These are phyloP conservation scores for Notothenia coriiceps DNA, from an alignment of 2,113 vertebrate species.

Conservation along the genomic window DNA sequence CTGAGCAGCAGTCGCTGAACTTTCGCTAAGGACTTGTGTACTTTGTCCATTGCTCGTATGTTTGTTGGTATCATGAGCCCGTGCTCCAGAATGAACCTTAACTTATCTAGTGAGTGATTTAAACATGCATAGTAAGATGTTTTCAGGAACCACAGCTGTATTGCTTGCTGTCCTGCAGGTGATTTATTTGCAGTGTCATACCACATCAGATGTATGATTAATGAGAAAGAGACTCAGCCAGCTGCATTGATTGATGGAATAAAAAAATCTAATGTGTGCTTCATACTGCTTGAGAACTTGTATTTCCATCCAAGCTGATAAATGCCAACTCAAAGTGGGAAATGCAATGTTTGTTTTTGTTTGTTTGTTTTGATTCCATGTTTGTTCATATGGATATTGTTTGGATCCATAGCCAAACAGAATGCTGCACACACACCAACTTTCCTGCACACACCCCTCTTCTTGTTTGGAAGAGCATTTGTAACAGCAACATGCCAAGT, in stretches of 20 bases:
- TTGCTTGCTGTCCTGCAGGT: not conserved
- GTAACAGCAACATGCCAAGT: slow-evolving; percentile 3
- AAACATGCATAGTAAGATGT: not conserved
- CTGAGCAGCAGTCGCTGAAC: no score
- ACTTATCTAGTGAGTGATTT: not conserved
- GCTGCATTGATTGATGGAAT: not conserved
- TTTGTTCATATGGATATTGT: not conserved
- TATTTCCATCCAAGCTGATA: not conserved
- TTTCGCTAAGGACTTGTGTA: no score
- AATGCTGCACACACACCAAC: not conserved
- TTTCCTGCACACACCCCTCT: not conserved
- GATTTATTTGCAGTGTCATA: not conserved
- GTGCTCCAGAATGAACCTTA: not conserved
- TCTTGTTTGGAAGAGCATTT: not conserved
- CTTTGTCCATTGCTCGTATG: no score
- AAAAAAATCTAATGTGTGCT: not conserved
- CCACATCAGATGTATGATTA: not conserved
- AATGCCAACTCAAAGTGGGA: not conserved
- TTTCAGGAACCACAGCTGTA: not conserved
- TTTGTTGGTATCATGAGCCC: not conserved
- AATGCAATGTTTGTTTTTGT: not conserved
- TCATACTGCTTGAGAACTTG: not conserved
- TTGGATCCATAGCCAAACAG: not conserved
- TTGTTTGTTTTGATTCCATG: slow-evolving; percentile 1
- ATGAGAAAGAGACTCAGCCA: not conserved